A percentile compares a stretch with the other conserved stretches of the same genome.
Conservation (phyloP, 1,140 invertebrate species). For the Armadillidium nasatum region DNA sequence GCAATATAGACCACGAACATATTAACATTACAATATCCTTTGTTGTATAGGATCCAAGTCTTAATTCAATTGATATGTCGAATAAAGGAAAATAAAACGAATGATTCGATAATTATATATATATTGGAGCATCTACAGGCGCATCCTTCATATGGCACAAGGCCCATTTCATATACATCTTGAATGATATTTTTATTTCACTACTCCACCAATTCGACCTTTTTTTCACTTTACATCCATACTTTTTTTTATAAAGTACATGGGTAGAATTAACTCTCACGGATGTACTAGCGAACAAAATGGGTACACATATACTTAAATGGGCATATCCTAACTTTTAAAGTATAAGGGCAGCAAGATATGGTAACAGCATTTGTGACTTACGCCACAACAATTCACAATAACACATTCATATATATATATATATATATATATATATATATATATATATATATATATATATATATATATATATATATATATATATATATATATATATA, state of each 20-base stretch:
- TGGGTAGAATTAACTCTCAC: background rate
- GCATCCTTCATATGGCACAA: constrained; percentile 1
- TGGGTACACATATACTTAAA: constrained; percentile 2
- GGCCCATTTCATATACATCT: background rate
- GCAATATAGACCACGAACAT: no score
- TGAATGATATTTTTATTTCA: background rate
- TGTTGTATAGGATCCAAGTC: no score
- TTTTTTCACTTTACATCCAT: background rate
- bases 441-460: constrained; percentile 20
- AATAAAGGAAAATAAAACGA: no score
- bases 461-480: no score
- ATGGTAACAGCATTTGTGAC: background rate
- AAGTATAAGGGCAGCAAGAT: constrained; percentile 10
- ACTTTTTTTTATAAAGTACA: background rate
- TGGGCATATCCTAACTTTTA: constrained; percentile 1
- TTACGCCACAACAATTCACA: constrained; percentile 14
- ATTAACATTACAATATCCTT: no score
- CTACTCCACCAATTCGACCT: background rate
- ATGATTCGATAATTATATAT: background rate
- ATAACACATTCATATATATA: constrained; percentile 23
- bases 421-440: constrained; percentile 27
- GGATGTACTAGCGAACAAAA: constrained; percentile 2
- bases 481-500: no score
- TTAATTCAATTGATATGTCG: no score
- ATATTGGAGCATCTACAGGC: constrained; percentile 11